A percentile compares a stretch with the other conserved stretches of the same genome.
Evolutionary conservation across 2,888 invertebrate genomes (phyloP).

Genomic region (Cancer borealis): DNA sequence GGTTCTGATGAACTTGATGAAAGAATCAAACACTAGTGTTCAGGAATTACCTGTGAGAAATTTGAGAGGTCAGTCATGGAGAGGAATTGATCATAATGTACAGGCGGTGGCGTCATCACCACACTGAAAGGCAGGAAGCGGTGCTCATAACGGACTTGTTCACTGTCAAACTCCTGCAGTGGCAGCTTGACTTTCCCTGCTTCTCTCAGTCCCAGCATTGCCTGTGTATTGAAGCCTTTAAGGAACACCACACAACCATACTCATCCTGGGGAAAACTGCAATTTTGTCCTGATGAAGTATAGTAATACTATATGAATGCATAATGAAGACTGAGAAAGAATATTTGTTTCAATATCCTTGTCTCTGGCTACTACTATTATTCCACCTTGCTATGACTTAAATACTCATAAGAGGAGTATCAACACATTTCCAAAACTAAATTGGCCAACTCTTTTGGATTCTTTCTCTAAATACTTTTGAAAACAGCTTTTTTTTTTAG

Average conservation of each 20-base stretch:
- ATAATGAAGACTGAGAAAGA: neutral
- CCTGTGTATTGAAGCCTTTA: conserved; percentile 86
- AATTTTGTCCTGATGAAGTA: no score
- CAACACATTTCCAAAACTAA: no score
- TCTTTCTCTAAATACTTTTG: no score
- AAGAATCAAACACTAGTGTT: neutral
- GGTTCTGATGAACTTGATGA: no score
- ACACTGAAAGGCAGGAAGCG: conserved; percentile 94
- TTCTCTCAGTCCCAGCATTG: conserved; percentile 92
- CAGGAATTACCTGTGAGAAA: conserved; percentile 69
- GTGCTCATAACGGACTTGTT: conserved; percentile 96
- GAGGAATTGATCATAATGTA: conserved; percentile 92
- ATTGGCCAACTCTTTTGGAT: no score
- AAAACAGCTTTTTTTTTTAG: no score
- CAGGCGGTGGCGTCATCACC: conserved; percentile 92
- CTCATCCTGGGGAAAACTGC: no score
- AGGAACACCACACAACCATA: conserved; percentile 92
- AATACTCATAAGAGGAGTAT: no score
- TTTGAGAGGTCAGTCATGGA: conserved; percentile 85
- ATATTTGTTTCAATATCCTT: neutral
- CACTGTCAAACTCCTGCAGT: conserved; percentile 93
- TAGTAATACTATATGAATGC: neutral
- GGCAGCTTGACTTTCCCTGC: conserved; percentile 92
- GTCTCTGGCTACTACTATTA: no score
- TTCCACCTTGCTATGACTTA: no score